These are phyloP conservation scores for Centrocercus urophasianus DNA, from an alignment of 2,113 vertebrate species.

Conservation along the genomic window DNA sequence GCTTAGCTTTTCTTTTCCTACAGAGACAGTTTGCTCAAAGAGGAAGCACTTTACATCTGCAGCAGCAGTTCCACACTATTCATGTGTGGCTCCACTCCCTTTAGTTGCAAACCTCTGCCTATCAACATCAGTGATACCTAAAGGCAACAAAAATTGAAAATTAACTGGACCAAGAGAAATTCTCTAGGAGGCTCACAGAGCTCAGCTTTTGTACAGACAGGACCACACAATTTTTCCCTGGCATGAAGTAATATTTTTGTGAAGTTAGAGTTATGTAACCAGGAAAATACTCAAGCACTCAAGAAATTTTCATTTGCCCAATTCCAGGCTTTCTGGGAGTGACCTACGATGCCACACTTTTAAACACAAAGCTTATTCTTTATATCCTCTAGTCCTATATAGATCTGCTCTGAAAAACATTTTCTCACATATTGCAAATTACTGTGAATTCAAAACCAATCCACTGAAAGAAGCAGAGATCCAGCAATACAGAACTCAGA, in stretches of 20 bases:
- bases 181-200: not conserved
- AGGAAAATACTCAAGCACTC: not conserved
- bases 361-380: not conserved
- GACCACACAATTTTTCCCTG: not conserved
- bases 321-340: not conserved
- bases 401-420: not conserved
- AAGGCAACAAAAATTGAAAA: not conserved
- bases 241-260: not conserved
- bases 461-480: not conserved
- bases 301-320: not conserved
- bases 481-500: not conserved
- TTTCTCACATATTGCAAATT: not conserved
- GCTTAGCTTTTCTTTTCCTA: not conserved
- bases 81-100: fast-evolving
- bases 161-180: not conserved
- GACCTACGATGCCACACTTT: not conserved
- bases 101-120: not conserved
- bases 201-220: not conserved
- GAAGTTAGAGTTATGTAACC: not conserved
- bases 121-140: not conserved
- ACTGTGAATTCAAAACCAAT: not conserved
- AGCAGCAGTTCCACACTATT: not conserved
- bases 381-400: not conserved
- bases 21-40: not conserved
- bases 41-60: fast-evolving